phyloP scores from a whole-genome alignment of 2,113 vertebrate genomes.

The Stigmatopora argus region DNA sequence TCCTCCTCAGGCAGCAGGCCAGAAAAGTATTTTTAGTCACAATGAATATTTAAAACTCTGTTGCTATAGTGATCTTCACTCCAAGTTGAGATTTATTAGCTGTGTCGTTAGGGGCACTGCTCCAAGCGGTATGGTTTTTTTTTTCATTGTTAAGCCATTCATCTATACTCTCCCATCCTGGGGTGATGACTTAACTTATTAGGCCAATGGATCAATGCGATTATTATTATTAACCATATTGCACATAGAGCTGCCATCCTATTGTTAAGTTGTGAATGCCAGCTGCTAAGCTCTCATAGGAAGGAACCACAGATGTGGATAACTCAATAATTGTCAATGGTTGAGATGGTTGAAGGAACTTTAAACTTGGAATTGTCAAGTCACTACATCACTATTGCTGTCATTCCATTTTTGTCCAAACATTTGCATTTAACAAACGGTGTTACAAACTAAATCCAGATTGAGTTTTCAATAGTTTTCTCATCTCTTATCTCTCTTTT shows the following conservation, averaged over 20 bases:
- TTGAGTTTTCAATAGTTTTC: not conserved
- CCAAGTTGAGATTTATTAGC: constrained; percentile 38
- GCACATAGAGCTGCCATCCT: constrained; percentile 36
- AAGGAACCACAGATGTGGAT: not conserved
- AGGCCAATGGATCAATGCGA: constrained; percentile 1
- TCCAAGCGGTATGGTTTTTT: constrained; percentile 7
- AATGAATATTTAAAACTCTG: constrained; percentile 63
- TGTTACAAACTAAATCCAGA: not conserved
- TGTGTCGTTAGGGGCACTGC: constrained; percentile 20
- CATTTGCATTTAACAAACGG: not conserved
- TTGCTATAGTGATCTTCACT: constrained; percentile 61
- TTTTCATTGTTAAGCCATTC: constrained; percentile 20
- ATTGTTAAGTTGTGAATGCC: constrained; percentile 38
- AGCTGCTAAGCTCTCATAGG: constrained; percentile 1
- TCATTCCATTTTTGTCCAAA: not conserved
- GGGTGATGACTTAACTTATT: not conserved
- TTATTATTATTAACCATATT: constrained; percentile 29
- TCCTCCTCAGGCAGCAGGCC: constrained; percentile 36
- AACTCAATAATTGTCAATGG: not conserved
- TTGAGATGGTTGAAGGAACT: not conserved
- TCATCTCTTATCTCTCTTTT: constrained; percentile 14
- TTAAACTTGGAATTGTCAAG: not conserved
- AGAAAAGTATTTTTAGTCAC: constrained; percentile 55
- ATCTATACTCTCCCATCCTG: not conserved
- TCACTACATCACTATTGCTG: not conserved